phyloP scores from a whole-genome alignment of 30 jellyfish, hydroid and myxozoan genomes.

The Pseudorhiza aurosa region DNA sequence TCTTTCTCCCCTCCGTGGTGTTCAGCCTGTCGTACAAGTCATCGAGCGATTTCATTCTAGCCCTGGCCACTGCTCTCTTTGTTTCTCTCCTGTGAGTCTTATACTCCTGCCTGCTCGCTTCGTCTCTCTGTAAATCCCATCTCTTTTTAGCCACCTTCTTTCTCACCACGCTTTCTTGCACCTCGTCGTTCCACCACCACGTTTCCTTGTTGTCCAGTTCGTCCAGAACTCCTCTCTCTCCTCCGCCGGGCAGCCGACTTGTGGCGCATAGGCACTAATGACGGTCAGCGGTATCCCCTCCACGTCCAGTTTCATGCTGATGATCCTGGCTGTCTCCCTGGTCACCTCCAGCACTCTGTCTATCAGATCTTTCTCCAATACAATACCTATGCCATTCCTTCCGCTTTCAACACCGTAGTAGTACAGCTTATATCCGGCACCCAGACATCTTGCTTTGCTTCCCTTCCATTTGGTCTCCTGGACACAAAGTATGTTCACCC shows the following conservation, averaged over 20 bases:
- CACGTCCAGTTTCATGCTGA: not conserved
- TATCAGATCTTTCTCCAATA: not conserved
- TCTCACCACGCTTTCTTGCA: too few relatives aligned
- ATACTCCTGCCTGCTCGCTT: too few relatives aligned
- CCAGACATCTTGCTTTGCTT: not conserved
- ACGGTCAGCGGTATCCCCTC: not conserved
- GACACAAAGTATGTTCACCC: conserved; percentile 7
- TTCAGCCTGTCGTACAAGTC: too few relatives aligned
- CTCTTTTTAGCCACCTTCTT: too few relatives aligned
- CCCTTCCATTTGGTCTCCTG: conserved; percentile 38
- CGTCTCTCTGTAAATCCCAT: too few relatives aligned
- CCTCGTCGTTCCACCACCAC: too few relatives aligned
- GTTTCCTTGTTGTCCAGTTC: too few relatives aligned
- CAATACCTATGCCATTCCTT: conserved; percentile 24
- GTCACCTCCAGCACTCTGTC: conserved; percentile 24
- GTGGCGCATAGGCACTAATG: conserved; percentile 38
- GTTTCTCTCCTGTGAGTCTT: too few relatives aligned
- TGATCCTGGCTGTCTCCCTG: conserved; percentile 9
- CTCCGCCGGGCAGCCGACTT: not conserved
- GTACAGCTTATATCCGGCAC: not conserved
- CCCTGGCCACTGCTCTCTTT: too few relatives aligned
- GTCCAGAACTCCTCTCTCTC: conserved; percentile 14
- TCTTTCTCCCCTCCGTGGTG: too few relatives aligned
- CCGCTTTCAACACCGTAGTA: conserved; percentile 6
- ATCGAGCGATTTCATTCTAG: too few relatives aligned